Base-by-base conservation (phyloP, 2,113 vertebrate species). In the Peromyscus polionotus region DNA sequence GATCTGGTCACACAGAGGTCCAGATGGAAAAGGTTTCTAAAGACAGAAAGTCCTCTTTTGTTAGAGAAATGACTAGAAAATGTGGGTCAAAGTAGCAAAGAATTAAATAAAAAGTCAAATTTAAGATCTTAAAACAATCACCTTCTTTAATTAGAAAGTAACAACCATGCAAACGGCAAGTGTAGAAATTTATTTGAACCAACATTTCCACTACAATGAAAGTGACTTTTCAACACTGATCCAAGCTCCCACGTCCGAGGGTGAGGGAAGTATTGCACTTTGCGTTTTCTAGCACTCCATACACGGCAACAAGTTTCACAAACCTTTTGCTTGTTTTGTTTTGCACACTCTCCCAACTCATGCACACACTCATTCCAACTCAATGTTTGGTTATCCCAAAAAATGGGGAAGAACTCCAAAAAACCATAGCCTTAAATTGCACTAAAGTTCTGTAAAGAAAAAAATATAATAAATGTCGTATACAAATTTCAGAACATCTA, bases 221-320 rank as follows among this genome's bases (percentile, higher is more conserved):
- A 98, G 97, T 99, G 99, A 98, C 98, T 99, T 99, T 97, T 98
- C 99, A 99, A 99, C 99, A 99, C 93, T 99, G 99, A 99, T 98
- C 98, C 98, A 98, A 99, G 98, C 98, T 98, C 99, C 98, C 98
- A 98, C 96, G 93, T 98, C 97, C 98, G 98, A 98, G 99, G 98
- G 98, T 98, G 98, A 99, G 98, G 98, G 99, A 98, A 99, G 99
- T 99, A 99, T 99, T 99, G 99, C 99, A 99, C 99, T 99, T 99
- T 95, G 98, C 98, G 97, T 98, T 97, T 98, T 98, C 98, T 98
- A 98, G 98, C 99, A 98, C 98, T 98, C 98, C 99, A 97, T 96
- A 98, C 98, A 97, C 65, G 97, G 98, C 98, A 98, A 98, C 98
- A 98, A 91, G 94, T 97, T 98, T 98, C 81, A 75, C 98, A 98